Evolutionary conservation across 1,140 invertebrate genomes (phyloP).

Genomic region (Aphaenogaster rudis): DNA sequence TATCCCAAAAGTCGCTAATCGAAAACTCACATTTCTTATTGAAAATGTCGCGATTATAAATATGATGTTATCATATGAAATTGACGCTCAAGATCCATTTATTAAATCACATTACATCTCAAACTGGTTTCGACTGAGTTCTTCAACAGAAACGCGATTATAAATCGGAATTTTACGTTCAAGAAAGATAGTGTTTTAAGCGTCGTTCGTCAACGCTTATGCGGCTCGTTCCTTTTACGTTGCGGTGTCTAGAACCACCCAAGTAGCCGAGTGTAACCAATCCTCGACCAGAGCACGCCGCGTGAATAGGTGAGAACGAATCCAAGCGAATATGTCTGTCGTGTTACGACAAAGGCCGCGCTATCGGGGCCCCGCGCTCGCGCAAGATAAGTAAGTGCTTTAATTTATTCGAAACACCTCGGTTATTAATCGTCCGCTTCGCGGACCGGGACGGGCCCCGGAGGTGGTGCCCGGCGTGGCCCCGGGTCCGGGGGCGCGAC

Average conservation of each 20-base stretch:
- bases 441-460: slow-evolving; percentile 35
- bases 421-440: slow-evolving; percentile 86
- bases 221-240: slow-evolving; percentile 49
- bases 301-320: slow-evolving; percentile 78
- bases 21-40: background rate
- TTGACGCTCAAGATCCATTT: background rate
- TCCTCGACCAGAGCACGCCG: slow-evolving; percentile 56
- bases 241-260: slow-evolving; percentile 71
- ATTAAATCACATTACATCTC: slow-evolving; percentile 6
- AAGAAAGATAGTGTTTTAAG: slow-evolving; percentile 19
- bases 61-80: background rate
- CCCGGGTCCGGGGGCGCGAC: slow-evolving; percentile 41
- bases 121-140: background rate
- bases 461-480: slow-evolving; percentile 48
- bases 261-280: slow-evolving; percentile 75
- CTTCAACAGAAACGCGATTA: slow-evolving; percentile 6
- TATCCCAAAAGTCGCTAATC: background rate
- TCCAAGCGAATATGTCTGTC: slow-evolving; percentile 75
- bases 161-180: background rate
- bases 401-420: slow-evolving; percentile 86
- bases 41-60: background rate
- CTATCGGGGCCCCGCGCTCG: slow-evolving; percentile 79
- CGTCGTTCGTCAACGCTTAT: slow-evolving; percentile 52
- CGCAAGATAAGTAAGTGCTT: slow-evolving; percentile 85
- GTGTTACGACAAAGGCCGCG: slow-evolving; percentile 79